phyloP scores from a whole-genome alignment of 2,888 invertebrate genomes.

The Eurytoma adleriae region DNA sequence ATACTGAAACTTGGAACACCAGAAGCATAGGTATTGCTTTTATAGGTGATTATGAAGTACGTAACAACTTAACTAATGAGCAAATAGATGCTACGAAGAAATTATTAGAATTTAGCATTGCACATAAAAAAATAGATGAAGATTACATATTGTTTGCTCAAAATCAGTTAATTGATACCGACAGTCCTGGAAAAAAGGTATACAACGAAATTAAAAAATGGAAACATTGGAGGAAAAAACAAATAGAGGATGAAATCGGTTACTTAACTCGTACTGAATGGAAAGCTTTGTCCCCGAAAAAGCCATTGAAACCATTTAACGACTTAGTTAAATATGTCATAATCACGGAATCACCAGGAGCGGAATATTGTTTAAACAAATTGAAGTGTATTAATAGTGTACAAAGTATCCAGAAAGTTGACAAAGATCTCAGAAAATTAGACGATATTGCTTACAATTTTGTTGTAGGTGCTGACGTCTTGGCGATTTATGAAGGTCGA shows the following conservation, averaged over 20 bases:
- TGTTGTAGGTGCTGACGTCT: slow-evolving; percentile 87
- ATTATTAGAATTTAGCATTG: slow-evolving; percentile 81
- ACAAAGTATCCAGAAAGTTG: slow-evolving; percentile 70
- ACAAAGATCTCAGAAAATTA: slow-evolving; percentile 82
- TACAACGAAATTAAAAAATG: slow-evolving; percentile 82
- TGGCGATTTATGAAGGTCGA: slow-evolving; percentile 82
- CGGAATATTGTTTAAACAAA: slow-evolving; percentile 68
- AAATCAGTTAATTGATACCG: slow-evolving; percentile 80
- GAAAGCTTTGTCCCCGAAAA: slow-evolving; percentile 81
- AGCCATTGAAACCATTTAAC: slow-evolving; percentile 51
- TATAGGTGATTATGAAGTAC: slow-evolving; percentile 33
- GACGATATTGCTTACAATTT: slow-evolving; percentile 81
- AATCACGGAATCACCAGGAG: slow-evolving; percentile 65
- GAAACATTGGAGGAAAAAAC: slow-evolving; percentile 78
- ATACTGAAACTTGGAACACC: slow-evolving; percentile 44
- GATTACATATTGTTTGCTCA: slow-evolving; percentile 84
- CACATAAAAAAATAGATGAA: slow-evolving; percentile 79
- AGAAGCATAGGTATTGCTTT: slow-evolving; percentile 58
- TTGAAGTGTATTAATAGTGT: slow-evolving; percentile 63
- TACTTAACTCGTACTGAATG: slow-evolving; percentile 79
- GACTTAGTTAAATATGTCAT: slow-evolving; percentile 66
- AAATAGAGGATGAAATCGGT: too few species aligned
- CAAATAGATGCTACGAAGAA: slow-evolving; percentile 80
- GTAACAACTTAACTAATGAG: neutral
- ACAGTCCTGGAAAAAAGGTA: slow-evolving; percentile 82